phyloP scores from a whole-genome alignment of 2,797 vertebrate species.

The Anabacerthia variegaticeps region DNA sequence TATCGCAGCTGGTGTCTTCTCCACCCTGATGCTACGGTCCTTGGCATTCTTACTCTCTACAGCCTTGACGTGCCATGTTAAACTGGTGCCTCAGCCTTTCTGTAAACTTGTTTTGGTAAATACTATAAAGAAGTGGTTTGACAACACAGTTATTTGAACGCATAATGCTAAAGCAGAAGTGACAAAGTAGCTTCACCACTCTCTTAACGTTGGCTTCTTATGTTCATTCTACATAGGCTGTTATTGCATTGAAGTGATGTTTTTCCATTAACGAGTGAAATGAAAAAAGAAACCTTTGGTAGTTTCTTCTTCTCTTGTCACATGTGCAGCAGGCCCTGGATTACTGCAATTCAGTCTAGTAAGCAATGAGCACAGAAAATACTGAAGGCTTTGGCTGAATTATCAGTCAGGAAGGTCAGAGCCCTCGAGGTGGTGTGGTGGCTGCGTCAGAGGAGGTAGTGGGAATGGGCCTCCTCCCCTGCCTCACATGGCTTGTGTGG shows the following conservation, averaged over 20 bases:
- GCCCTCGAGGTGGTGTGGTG: neutral
- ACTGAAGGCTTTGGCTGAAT: neutral
- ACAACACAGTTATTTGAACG: neutral
- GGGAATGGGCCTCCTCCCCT: neutral
- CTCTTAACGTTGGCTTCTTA: constrained; percentile 23
- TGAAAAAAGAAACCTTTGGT: constrained; percentile 41
- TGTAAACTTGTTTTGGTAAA: constrained; percentile 11
- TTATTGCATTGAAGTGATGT: constrained; percentile 67
- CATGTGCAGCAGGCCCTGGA: neutral
- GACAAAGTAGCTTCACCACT: constrained; percentile 15
- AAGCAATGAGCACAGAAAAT: neutral
- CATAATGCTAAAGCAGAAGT: constrained; percentile 47
- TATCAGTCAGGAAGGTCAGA: neutral
- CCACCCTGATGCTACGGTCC: fast-evolving
- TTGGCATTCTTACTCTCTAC: neutral
- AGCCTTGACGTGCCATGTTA: fast-evolving
- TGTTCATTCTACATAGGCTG: constrained; percentile 63
- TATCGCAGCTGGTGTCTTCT: neutral
- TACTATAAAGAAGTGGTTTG: neutral
- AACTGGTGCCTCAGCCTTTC: neutral
- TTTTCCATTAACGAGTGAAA: constrained; percentile 75
- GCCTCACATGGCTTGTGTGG: neutral
- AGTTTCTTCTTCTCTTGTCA: neutral
- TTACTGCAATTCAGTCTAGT: neutral
- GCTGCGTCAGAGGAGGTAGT: too few species aligned